These are phyloP conservation scores for Ameiurus melas DNA, from an alignment of 2,113 vertebrate species.

Conservation along the genomic window DNA sequence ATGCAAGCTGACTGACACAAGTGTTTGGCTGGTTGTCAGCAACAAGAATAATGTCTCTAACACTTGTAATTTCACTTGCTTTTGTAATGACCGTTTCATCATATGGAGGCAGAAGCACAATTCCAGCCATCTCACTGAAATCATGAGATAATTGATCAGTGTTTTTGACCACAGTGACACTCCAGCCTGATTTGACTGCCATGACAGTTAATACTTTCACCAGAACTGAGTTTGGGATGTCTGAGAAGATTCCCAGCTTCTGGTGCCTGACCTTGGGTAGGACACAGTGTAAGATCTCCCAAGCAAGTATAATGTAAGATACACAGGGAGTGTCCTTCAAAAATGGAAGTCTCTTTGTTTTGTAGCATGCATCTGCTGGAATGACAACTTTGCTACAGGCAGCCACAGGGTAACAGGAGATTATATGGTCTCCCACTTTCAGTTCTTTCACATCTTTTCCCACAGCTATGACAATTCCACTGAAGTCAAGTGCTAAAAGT, in stretches of 20 bases:
- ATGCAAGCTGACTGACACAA: conserved; percentile 66
- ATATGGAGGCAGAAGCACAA: conserved; percentile 73
- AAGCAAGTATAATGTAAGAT: conserved; percentile 79
- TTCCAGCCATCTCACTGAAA: conserved; percentile 62
- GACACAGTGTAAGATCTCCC: conserved; percentile 72
- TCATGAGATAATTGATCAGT: conserved; percentile 58
- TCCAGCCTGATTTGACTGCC: conserved; percentile 75
- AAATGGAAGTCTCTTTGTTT: conserved; percentile 68
- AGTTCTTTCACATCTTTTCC: conserved; percentile 75
- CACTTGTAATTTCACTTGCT: conserved; percentile 47
- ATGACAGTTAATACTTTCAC: conserved; percentile 69
- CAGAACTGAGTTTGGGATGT: conserved; percentile 72
- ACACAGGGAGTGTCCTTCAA: conserved; percentile 76
- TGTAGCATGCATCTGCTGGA: conserved; percentile 76
- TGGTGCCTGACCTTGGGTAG: conserved; percentile 68
- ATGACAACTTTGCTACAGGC: conserved; percentile 69
- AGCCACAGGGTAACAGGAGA: conserved; percentile 78
- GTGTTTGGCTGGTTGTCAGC: conserved; percentile 55
- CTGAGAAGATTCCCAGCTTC: conserved; percentile 72
- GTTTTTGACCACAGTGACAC: conserved; percentile 56
- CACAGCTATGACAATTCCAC: conserved; percentile 75
- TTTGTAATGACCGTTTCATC: conserved; percentile 55
- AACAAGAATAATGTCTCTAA: conserved; percentile 73
- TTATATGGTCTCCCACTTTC: conserved; percentile 80
- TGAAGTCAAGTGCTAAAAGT: conserved; percentile 80